Evolutionary conservation across 2,888 invertebrate species (phyloP).

Genomic region (Sinotaia quadrata): DNA sequence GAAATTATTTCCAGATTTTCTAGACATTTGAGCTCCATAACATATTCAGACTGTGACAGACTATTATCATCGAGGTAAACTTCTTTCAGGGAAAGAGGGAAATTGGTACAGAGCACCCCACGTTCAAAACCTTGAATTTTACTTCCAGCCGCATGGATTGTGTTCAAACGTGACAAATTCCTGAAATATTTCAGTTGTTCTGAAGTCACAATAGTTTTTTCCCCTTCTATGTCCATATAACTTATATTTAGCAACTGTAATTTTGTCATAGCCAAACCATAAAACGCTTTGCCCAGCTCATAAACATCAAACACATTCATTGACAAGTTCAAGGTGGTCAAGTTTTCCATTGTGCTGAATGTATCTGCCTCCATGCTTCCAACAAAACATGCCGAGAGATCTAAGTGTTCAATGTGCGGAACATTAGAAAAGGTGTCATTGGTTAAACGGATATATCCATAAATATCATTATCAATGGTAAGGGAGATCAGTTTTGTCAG

Average conservation of each 20-base stretch:
- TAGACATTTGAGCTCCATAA: no score
- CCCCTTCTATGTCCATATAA: conserved; percentile 16
- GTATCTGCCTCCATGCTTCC: neutral
- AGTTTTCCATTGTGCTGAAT: conserved; percentile 17
- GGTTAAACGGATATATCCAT: conserved; percentile 17
- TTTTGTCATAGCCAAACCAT: conserved; percentile 14
- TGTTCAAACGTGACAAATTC: conserved; percentile 23
- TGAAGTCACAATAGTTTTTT: conserved; percentile 12
- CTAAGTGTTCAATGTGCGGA: neutral
- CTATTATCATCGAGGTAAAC: no score
- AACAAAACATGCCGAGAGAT: conserved; percentile 24
- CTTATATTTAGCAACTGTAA: conserved; percentile 18
- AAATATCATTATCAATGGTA: neutral
- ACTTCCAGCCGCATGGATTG: conserved; percentile 29
- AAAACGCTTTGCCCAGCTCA: conserved; percentile 21
- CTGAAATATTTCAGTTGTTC: conserved; percentile 14
- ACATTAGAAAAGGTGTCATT: conserved; percentile 22
- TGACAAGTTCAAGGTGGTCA: conserved; percentile 21
- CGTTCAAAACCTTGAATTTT: no score
- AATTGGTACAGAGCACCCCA: no score
- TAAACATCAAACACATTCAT: conserved; percentile 29
- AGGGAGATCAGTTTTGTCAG: conserved; percentile 16
- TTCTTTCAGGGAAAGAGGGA: no score
- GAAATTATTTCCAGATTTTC: no score
- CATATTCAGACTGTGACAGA: no score